Evolutionary conservation across 2,113 vertebrate genomes (phyloP).

Genomic region (Phoenicopterus ruber): DNA sequence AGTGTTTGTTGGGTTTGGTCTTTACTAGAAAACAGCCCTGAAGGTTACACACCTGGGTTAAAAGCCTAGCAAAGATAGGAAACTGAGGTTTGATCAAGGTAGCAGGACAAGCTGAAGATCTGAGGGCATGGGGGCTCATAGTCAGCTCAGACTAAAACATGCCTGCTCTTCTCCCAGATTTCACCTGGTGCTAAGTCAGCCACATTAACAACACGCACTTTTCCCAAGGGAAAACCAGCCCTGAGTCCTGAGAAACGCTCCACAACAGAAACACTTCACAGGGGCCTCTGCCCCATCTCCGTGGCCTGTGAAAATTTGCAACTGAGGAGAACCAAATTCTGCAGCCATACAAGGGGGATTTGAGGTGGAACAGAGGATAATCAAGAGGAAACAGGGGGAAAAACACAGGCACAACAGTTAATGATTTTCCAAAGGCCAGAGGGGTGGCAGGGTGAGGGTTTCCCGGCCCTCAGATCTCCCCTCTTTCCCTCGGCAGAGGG

Average conservation of each 20-base stretch:
- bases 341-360: background rate
- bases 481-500: background rate
- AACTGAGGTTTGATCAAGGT: background rate
- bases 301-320: background rate
- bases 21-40: background rate
- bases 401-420: background rate
- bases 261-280: background rate
- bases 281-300: background rate
- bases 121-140: accelerated
- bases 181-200: background rate
- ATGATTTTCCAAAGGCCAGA: background rate
- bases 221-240: background rate
- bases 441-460: background rate
- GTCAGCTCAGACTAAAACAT: background rate
- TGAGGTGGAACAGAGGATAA: background rate
- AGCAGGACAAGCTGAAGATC: background rate
- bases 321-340: background rate
- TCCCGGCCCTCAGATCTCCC: background rate
- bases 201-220: background rate
- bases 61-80: background rate
- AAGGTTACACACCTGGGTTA: background rate
- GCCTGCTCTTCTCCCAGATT: accelerated
- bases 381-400: accelerated
- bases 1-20: background rate
- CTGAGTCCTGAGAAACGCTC: background rate